phyloP scores from a whole-genome alignment of 2,113 vertebrate species.

The Galbula dea region DNA sequence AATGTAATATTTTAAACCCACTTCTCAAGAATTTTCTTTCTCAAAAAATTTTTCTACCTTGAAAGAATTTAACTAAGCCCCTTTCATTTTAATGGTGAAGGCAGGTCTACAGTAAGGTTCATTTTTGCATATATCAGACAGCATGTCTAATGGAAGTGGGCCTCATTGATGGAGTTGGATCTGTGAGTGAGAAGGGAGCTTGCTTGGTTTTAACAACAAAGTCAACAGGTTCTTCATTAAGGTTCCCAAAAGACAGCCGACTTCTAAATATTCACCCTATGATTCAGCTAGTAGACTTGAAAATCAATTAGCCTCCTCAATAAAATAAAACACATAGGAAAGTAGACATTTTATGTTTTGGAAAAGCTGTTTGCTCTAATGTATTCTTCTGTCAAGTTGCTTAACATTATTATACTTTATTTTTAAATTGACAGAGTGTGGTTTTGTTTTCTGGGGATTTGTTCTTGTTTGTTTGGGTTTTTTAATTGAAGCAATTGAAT shows the following conservation, averaged over 20 bases:
- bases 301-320: background rate
- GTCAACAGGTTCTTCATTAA: background rate
- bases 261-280: conserved; percentile 11
- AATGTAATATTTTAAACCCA: background rate
- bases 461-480: too few species aligned
- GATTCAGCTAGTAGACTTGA: background rate
- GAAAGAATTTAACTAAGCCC: background rate
- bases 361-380: background rate
- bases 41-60: background rate
- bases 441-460: background rate
- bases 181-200: accelerated
- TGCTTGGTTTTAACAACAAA: background rate
- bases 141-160: background rate
- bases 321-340: conserved; percentile 17
- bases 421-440: background rate
- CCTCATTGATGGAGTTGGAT: background rate
- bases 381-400: conserved; percentile 1
- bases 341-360: background rate
- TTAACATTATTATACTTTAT: conserved; percentile 14
- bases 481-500: background rate
- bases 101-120: background rate
- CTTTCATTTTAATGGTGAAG: background rate
- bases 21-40: background rate
- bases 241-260: background rate
- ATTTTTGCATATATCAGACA: background rate